Conservation (phyloP, 2,888 invertebrate species). For the Lochmaea crataegi region DNA sequence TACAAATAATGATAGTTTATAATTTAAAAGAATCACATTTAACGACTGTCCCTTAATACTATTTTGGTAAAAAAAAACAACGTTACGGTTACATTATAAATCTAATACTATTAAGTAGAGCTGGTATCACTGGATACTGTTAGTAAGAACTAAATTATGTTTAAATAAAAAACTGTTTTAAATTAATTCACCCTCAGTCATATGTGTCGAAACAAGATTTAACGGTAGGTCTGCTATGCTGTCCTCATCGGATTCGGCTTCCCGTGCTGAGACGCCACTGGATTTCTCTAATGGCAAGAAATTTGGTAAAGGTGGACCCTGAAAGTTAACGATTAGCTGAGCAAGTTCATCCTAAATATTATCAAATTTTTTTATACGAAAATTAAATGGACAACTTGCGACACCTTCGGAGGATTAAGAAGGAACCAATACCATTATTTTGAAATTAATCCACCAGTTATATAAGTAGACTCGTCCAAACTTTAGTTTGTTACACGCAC, state of each 20-base stretch:
- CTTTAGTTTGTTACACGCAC: too few species aligned
- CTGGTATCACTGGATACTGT: slow-evolving; percentile 51
- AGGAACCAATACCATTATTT: too few species aligned
- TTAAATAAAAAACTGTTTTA: slow-evolving; percentile 47
- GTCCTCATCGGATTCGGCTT: slow-evolving; percentile 64
- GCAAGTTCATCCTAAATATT: too few species aligned
- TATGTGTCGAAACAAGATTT: slow-evolving; percentile 78
- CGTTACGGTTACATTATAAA: slow-evolving; percentile 41
- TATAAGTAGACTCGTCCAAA: neutral
- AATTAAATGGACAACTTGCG: too few species aligned
- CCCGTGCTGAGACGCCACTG: slow-evolving; percentile 57
- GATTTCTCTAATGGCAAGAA: slow-evolving; percentile 59
- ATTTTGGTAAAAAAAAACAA: slow-evolving; percentile 35
- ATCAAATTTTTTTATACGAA: too few species aligned
- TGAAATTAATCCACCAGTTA: too few species aligned
- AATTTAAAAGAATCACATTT: neutral
- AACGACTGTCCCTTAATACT: slow-evolving; percentile 3
- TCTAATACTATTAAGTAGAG: slow-evolving; percentile 50
- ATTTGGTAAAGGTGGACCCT: slow-evolving; percentile 63
- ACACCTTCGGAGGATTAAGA: too few species aligned
- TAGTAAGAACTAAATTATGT: slow-evolving; percentile 18
- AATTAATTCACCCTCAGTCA: slow-evolving; percentile 69
- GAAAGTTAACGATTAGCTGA: slow-evolving; percentile 20
- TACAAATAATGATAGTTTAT: neutral
- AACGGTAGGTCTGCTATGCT: slow-evolving; percentile 74